Percentiles rank a stretch among this genome's conserved stretches.
These are phyloP conservation scores for Drosophila infuscata DNA, from an alignment of 2,888 invertebrate species.

Conservation along the genomic window DNA sequence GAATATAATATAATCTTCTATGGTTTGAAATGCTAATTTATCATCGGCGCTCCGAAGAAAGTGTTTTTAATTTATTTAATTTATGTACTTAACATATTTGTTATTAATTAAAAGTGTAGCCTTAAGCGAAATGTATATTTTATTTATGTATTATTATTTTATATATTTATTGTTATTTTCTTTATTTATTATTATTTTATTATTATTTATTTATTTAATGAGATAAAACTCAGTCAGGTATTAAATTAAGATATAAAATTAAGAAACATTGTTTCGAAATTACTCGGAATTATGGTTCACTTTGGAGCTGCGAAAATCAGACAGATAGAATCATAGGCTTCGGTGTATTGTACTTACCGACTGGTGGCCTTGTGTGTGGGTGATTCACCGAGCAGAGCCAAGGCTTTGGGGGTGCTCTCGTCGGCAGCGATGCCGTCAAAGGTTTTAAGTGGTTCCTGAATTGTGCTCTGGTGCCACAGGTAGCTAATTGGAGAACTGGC, in stretches of 20 bases:
- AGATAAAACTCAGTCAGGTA: background rate
- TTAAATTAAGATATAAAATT: background rate
- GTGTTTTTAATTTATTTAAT: background rate
- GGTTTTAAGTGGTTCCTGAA: slow-evolving; percentile 83
- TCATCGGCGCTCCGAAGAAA: background rate
- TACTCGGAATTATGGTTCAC: background rate
- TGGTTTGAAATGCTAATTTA: background rate
- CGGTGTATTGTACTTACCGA: slow-evolving; percentile 66
- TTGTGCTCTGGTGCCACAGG: slow-evolving; percentile 86
- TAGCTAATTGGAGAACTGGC: slow-evolving; percentile 86
- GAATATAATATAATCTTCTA: background rate
- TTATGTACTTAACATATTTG: background rate
- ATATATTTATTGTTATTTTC: background rate
- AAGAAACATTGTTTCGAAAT: background rate
- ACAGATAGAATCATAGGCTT: slow-evolving; percentile 25
- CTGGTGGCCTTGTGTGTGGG: slow-evolving; percentile 67
- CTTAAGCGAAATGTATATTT: background rate
- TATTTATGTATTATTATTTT: background rate
- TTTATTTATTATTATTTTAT: background rate
- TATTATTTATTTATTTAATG: slow-evolving; percentile 10
- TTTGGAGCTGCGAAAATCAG: slow-evolving; percentile 13
- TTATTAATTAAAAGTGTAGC: background rate
- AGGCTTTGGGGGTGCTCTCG: slow-evolving; percentile 42
- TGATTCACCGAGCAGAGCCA: slow-evolving; percentile 57
- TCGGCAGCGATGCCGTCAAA: slow-evolving; percentile 74